Evolutionary conservation across 2,888 invertebrate species (phyloP).

Genomic region (Sinhomidia bicolor): DNA sequence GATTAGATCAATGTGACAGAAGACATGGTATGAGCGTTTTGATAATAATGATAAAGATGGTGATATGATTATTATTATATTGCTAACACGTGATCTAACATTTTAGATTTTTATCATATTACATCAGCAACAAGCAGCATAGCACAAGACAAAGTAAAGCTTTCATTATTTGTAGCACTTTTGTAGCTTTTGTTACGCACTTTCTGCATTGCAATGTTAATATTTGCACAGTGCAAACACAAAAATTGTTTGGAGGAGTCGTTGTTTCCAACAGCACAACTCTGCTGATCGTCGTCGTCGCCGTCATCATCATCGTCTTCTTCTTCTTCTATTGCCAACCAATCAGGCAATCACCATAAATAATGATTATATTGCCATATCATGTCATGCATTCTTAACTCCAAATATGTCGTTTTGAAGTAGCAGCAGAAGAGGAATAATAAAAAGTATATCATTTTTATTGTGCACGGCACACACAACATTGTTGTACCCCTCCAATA

Average conservation of each 20-base stretch:
- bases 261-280: not conserved
- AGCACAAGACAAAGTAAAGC: not conserved
- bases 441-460: constrained; percentile 2
- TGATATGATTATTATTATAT: constrained; percentile 36
- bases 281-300: not conserved
- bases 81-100: constrained; percentile 31
- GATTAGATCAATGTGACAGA: constrained; percentile 1
- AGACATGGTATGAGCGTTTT: not conserved
- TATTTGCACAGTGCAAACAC: not conserved
- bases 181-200: constrained; percentile 26
- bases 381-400: constrained; percentile 60
- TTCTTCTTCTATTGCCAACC: constrained; percentile 46
- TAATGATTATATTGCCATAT: constrained; percentile 56
- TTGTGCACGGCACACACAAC: not conserved
- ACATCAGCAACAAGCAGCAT: not conserved
- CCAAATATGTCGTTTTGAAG: constrained; percentile 38
- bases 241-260: constrained; percentile 17
- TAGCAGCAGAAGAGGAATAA: not conserved
- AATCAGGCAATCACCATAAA: constrained; percentile 67
- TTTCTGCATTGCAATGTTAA: not conserved
- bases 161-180: constrained; percentile 8
- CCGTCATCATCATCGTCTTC: not conserved
- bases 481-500: not conserved
- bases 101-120: constrained; percentile 39
- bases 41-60: constrained; percentile 18